These are phyloP conservation scores for Plumapathes pennacea DNA, from an alignment of 92 coral and sea anemone species.

Conservation along the genomic window DNA sequence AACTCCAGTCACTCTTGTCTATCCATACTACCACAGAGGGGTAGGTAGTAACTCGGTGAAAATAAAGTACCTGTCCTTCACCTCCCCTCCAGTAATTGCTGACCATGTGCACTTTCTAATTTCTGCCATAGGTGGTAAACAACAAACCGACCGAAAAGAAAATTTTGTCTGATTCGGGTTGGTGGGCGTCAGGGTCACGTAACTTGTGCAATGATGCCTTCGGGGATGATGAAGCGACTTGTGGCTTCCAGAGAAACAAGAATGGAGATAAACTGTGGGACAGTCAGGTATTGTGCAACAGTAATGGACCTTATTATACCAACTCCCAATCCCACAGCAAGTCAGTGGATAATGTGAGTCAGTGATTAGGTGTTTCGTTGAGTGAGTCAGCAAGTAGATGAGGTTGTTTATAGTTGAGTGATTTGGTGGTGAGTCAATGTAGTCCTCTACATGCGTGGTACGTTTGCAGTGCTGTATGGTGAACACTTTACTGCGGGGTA, in stretches of 20 bases:
- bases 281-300: conserved; percentile 96
- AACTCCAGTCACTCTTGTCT: conserved; percentile 76
- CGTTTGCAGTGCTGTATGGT: too few species aligned
- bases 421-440: too few species aligned
- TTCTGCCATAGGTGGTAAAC: conserved; percentile 61
- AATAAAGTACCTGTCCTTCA: not conserved
- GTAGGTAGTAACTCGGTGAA: conserved; percentile 41
- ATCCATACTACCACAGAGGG: conserved; percentile 86
- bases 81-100: not conserved
- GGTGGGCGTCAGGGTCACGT: conserved; percentile 60
- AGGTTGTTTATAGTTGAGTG: too few species aligned
- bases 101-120: not conserved
- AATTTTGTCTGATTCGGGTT: conserved; percentile 33
- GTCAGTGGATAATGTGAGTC: too few species aligned
- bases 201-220: conserved; percentile 72
- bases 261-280: conserved; percentile 88
- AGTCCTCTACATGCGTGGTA: too few species aligned
- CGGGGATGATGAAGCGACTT: conserved; percentile 59
- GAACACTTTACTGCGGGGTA: too few species aligned
- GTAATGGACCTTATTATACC: too few species aligned
- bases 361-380: too few species aligned
- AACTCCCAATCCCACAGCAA: too few species aligned
- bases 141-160: conserved; percentile 82
- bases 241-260: conserved; percentile 75
- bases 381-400: too few species aligned